phyloP scores from a whole-genome alignment of 2,888 invertebrate species.

The Plemyria rubiginata region DNA sequence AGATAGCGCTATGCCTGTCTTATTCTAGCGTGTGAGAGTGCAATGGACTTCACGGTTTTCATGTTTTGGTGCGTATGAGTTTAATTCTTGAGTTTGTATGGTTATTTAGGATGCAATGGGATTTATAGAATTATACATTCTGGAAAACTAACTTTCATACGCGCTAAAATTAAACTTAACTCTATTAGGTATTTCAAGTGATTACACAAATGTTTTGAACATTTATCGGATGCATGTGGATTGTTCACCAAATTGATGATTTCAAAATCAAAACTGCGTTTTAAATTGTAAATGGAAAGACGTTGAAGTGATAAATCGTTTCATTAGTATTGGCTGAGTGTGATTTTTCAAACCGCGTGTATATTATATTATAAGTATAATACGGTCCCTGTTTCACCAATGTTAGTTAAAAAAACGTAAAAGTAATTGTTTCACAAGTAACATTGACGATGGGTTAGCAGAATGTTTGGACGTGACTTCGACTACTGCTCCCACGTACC shows the following conservation, averaged over 20 bases:
- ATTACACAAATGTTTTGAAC: conserved; percentile 26
- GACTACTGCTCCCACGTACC: no score
- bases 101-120: neutral
- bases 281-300: conserved; percentile 52
- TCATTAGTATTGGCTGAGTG: conserved; percentile 40
- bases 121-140: neutral
- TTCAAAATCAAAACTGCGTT: conserved; percentile 42
- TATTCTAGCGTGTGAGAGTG: conserved; percentile 7
- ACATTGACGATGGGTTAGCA: no score
- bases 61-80: conserved; percentile 20
- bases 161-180: conserved; percentile 11
- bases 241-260: conserved; percentile 24
- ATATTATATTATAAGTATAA: conserved; percentile 35
- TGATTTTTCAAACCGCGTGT: conserved; percentile 39
- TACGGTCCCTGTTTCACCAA: conserved; percentile 10
- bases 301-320: conserved; percentile 56
- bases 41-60: neutral
- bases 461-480: no score
- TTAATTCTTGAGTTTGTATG: neutral
- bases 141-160: neutral
- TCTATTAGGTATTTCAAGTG: conserved; percentile 7
- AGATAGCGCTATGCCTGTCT: conserved; percentile 2
- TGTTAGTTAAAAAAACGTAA: neutral
- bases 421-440: no score
- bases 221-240: conserved; percentile 26